phyloP scores from a whole-genome alignment of 2,888 invertebrate species.

The Microctonus hyperodae region DNA sequence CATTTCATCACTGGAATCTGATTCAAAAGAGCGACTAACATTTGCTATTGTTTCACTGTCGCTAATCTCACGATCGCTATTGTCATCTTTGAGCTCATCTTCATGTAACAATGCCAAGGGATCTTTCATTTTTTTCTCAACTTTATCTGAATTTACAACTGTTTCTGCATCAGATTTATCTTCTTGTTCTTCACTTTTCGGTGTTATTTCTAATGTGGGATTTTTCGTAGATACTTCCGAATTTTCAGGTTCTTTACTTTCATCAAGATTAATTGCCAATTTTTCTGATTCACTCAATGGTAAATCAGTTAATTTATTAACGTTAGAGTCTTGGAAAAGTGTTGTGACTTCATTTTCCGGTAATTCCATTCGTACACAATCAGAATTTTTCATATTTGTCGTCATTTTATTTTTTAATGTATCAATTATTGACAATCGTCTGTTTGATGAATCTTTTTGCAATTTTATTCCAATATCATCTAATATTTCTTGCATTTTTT shows the following conservation, averaged over 20 bases:
- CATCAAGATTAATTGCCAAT: background rate
- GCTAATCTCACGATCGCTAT: conserved; percentile 47
- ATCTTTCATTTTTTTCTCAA: conserved; percentile 46
- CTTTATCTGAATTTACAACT: background rate
- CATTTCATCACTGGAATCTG: conserved; percentile 54
- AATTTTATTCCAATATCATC: conserved; percentile 53
- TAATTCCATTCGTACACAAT: background rate
- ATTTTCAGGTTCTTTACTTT: background rate
- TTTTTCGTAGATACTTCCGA: background rate
- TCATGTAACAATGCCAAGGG: conserved; percentile 42
- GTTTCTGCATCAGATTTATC: background rate
- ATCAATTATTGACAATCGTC: conserved; percentile 55
- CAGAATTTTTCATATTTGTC: conserved; percentile 35
- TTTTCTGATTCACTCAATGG: background rate
- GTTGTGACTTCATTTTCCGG: conserved; percentile 14
- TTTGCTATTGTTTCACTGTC: conserved; percentile 42
- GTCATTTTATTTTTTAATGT: conserved; percentile 58
- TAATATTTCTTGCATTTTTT: conserved; percentile 65
- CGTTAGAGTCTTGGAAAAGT: conserved; percentile 12
- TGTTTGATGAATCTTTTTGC: conserved; percentile 50
- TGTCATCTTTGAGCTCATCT: conserved; percentile 38
- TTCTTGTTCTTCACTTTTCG: background rate
- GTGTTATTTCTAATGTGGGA: no score
- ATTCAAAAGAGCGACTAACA: conserved; percentile 42
- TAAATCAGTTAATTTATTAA: conserved; percentile 15